Evolutionary conservation across 1,140 invertebrate species (phyloP).

Genomic region (Eulimnadia texana): DNA sequence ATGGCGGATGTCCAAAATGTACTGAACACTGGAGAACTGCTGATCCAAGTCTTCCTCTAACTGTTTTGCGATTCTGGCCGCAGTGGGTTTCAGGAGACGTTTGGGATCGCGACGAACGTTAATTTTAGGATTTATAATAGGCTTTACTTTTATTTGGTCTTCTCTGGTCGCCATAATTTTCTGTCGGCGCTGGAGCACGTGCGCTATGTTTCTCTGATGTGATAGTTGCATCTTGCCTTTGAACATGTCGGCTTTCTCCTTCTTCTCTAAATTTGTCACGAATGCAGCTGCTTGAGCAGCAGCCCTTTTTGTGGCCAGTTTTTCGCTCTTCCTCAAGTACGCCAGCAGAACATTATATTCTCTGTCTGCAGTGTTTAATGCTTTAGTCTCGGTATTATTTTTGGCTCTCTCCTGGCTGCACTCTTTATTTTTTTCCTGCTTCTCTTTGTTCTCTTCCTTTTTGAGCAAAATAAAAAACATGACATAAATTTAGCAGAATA

Average conservation of each 20-base stretch:
- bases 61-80: background rate
- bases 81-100: constrained; percentile 11
- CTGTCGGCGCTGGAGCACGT: background rate
- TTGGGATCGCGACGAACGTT: constrained; percentile 1
- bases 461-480: background rate
- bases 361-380: background rate
- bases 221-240: background rate
- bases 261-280: background rate
- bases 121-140: background rate
- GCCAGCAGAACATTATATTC: constrained; percentile 1
- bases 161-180: constrained; percentile 1
- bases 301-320: constrained; percentile 1
- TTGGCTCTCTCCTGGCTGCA: background rate
- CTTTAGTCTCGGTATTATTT: background rate
- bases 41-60: background rate
- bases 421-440: background rate
- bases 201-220: background rate
- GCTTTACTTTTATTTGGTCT: background rate
- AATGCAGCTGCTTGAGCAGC: background rate
- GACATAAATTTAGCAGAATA: background rate
- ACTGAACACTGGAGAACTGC: background rate
- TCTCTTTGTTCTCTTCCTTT: background rate
- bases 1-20: constrained; percentile 2
- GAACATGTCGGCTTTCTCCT: background rate
- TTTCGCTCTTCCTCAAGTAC: background rate